A percentile compares a stretch with the other conserved stretches of the same genome.
Conservation (phyloP, 2,888 invertebrate species). For the Stenoptilia bipunctidactyla region DNA sequence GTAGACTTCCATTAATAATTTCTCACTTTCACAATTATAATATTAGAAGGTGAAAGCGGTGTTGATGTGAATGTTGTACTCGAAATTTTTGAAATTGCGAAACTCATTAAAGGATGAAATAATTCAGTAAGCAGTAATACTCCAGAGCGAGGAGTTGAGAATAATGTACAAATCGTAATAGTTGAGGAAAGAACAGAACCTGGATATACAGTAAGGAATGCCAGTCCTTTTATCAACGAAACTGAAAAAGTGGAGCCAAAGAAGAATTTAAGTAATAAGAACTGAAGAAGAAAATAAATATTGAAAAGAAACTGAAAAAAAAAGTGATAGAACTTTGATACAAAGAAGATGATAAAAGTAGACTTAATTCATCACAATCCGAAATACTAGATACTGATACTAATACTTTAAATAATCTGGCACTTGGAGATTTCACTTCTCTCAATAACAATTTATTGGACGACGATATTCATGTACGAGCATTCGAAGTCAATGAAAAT, state of each 20-base stretch:
- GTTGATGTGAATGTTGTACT: no score
- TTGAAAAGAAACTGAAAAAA: neutral
- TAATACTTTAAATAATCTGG: constrained; percentile 1
- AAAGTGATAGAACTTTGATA: constrained; percentile 1
- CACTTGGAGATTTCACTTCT: constrained; percentile 2
- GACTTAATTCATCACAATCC: constrained; percentile 1
- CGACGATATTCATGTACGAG: constrained; percentile 1
- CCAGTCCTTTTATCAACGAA: constrained; percentile 1
- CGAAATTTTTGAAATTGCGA: no score
- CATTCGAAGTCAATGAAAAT: constrained; percentile 3
- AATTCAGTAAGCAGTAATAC: constrained; percentile 2
- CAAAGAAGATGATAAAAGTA: constrained; percentile 1
- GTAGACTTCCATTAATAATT: no score
- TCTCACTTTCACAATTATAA: no score
- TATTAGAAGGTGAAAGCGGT: no score
- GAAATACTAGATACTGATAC: constrained; percentile 2
- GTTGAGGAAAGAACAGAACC: constrained; percentile 1
- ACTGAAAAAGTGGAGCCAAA: constrained; percentile 2
- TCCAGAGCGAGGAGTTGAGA: constrained; percentile 1
- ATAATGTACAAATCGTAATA: constrained; percentile 2
- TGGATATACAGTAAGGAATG: constrained; percentile 2
- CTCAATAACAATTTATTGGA: constrained; percentile 1
- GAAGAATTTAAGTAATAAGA: constrained; percentile 1
- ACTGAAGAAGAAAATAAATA: constrained; percentile 3
- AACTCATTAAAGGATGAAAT: no score